phyloP scores from a whole-genome alignment of 2,797 vertebrate genomes.

The Enteromius fasciolatus region DNA sequence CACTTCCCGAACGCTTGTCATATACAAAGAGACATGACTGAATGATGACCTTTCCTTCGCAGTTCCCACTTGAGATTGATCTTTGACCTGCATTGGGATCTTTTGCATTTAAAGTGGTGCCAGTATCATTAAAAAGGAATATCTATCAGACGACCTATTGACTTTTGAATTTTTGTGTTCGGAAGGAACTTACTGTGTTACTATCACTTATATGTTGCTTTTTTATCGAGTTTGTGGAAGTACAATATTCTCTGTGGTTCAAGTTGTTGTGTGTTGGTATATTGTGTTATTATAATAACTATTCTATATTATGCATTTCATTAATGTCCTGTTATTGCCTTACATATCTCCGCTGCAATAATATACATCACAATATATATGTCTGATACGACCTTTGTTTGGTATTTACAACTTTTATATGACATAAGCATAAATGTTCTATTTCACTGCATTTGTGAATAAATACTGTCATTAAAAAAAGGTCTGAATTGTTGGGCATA shows the following conservation, averaged over 20 bases:
- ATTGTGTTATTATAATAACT: slow-evolving; percentile 41
- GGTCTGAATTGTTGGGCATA: neutral
- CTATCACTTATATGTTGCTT: slow-evolving; percentile 39
- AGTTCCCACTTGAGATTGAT: slow-evolving; percentile 17
- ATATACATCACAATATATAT: slow-evolving; percentile 37
- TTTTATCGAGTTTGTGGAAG: slow-evolving; percentile 36
- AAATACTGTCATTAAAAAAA: slow-evolving; percentile 68
- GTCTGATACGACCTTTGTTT: slow-evolving; percentile 57
- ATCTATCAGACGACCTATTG: neutral
- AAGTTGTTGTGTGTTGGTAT: slow-evolving; percentile 47
- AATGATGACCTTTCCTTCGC: neutral
- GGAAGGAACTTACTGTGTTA: slow-evolving; percentile 74
- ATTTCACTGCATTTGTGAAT: slow-evolving; percentile 82
- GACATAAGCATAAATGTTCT: slow-evolving; percentile 74
- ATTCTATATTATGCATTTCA: slow-evolving; percentile 49
- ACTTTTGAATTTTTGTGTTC: neutral
- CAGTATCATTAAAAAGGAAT: slow-evolving; percentile 26
- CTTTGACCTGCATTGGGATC: slow-evolving; percentile 23
- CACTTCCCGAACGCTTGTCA: neutral
- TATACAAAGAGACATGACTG: slow-evolving; percentile 1
- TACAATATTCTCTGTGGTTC: slow-evolving; percentile 30
- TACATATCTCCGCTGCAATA: slow-evolving; percentile 54
- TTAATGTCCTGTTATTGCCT: slow-evolving; percentile 44
- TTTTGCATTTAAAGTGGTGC: slow-evolving; percentile 16
- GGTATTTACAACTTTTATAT: slow-evolving; percentile 76